Evolutionary conservation across 2,113 vertebrate species (phyloP), one percentile per base, ranked within the genome.

Genomic region (Clarias magur): DNA sequence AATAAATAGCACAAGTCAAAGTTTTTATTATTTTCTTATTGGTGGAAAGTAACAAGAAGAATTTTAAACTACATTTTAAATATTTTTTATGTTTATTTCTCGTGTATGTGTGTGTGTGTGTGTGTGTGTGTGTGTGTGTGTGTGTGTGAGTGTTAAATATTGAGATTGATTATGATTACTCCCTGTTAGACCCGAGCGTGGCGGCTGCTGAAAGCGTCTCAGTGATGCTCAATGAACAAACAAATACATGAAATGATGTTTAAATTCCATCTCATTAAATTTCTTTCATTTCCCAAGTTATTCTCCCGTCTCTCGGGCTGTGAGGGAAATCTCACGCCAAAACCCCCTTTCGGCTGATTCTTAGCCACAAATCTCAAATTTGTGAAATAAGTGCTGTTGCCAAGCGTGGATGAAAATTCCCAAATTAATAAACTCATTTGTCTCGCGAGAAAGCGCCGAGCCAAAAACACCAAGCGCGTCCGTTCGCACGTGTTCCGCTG

Each of bases 401-500:
- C 75, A 78, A 78, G 53, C n/a, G 75, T 27, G 15, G 75, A 27
- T 3, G 75, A 78, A 78, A 78, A 56, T 7, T 78, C 75, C 75
- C 75, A 78, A 56, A 78, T 78, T 78, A 78, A 78, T 78, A 54
- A 78, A 78, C 75, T 78, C 75, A 78, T 78, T 78, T 27, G 53
- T 56, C 48, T 27, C 9, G 53, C 53, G 17, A 0, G 48, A 8
- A 56, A 27, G 4, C 42, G 11, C 8, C 21, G 15, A 78, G 75
- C 75, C 75, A 78, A 30, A 79, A 79, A 27, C 54, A 17, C 76
- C 7, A 7, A 57, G 3, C 15, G 9, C 1, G 12, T 76, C 42
- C 21, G 0, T n/a, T 25, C 42, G 21, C 34, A 23, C 21, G 38
- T 3, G 17, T 75, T 10, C 19, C 4, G 4, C 17, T 42, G 1